Conservation (phyloP, 2,888 invertebrate species). For the Apoderus coryli region DNA sequence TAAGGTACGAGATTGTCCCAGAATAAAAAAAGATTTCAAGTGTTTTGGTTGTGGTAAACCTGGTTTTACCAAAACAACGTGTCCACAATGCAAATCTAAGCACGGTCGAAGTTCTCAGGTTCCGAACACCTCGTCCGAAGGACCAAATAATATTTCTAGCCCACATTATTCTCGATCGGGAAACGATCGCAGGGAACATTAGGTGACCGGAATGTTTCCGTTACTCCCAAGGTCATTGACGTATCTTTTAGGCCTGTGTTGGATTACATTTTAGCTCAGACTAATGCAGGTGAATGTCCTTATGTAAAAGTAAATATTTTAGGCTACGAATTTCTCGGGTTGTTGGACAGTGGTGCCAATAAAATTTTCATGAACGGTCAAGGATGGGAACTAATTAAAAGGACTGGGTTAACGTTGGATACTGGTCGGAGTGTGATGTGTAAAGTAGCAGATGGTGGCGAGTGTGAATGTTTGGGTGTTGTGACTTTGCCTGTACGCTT, state of each 20-base stretch:
- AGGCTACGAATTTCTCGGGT: slow-evolving; percentile 4
- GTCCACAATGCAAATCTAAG: slow-evolving; percentile 6
- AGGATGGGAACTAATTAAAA: slow-evolving; percentile 1
- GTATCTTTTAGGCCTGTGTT: slow-evolving; percentile 3
- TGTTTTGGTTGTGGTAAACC: slow-evolving; percentile 7
- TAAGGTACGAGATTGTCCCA: not conserved
- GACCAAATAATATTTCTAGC: no score
- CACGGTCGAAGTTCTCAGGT: no score
- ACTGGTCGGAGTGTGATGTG: not conserved
- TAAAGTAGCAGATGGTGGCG: slow-evolving; percentile 3
- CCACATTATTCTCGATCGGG: no score
- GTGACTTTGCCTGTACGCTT: slow-evolving; percentile 4
- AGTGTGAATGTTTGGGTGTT: slow-evolving; percentile 5
- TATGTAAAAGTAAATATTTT: slow-evolving; percentile 8
- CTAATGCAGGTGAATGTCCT: slow-evolving; percentile 6
- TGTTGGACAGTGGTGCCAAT: slow-evolving; percentile 7
- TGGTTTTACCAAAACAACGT: slow-evolving; percentile 5
- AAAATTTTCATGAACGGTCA: slow-evolving; percentile 5
- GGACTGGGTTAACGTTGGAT: not conserved
- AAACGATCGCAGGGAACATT: slow-evolving; percentile 4
- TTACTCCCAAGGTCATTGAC: not conserved
- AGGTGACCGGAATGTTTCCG: slow-evolving; percentile 5
- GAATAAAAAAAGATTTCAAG: slow-evolving; percentile 2
- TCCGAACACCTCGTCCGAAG: no score
- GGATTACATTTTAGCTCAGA: slow-evolving; percentile 8